Evolutionary conservation across 2,113 vertebrate species (phyloP).

Genomic region (Clarias macrocephalus): DNA sequence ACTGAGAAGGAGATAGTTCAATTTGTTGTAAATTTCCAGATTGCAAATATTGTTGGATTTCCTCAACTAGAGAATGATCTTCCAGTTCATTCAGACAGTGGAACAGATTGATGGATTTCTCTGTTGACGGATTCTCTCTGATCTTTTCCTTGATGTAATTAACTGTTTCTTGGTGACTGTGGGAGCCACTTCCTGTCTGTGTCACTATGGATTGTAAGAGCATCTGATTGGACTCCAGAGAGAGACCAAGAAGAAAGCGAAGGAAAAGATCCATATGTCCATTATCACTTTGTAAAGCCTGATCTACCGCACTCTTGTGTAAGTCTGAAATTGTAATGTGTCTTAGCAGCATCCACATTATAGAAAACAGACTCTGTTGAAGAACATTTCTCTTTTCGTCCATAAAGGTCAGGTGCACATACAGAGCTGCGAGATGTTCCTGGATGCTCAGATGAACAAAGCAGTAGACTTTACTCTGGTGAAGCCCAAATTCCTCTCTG

Average conservation of each 20-base stretch:
- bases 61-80: neutral
- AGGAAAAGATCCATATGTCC: constrained; percentile 14
- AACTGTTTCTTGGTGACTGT: neutral
- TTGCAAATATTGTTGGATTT: neutral
- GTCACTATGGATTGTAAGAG: neutral
- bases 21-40: neutral
- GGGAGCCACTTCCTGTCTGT: neutral
- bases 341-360: neutral
- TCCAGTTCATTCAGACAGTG: constrained; percentile 4
- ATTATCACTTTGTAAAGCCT: neutral
- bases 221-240: constrained; percentile 17
- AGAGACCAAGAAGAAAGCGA: constrained; percentile 7
- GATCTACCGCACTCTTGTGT: neutral
- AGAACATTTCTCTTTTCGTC: neutral
- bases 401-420: neutral
- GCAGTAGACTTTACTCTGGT: neutral
- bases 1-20: neutral
- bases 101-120: constrained; percentile 2
- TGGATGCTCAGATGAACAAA: neutral
- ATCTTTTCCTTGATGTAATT: neutral
- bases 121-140: constrained; percentile 1
- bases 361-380: neutral
- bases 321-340: neutral
- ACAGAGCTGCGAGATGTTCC: neutral
- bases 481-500: too few species aligned